Conservation (phyloP, 30 jellyfish, hydroid and myxozoan genomes). For the Chrysaora quinquecirrha region DNA sequence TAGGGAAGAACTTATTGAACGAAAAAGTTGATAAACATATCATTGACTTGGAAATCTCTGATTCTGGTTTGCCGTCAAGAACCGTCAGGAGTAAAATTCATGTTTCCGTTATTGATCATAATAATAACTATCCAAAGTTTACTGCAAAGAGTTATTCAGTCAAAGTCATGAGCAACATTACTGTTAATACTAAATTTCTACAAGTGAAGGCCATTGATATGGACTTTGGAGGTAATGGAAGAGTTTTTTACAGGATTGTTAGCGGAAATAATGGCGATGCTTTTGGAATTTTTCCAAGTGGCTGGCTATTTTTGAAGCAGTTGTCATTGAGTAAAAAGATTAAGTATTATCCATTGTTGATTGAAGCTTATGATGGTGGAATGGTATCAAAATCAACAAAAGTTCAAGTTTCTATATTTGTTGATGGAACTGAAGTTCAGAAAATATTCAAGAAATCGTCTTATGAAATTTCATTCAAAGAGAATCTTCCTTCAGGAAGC, state of each 20-base stretch:
- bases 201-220: slow-evolving; percentile 28
- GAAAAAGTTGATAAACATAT: neutral
- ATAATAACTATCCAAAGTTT: slow-evolving; percentile 50
- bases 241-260: slow-evolving; percentile 20
- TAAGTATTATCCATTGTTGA: slow-evolving; percentile 20
- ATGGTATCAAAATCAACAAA: slow-evolving; percentile 8
- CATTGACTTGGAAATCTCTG: slow-evolving; percentile 36
- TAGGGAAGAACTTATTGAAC: slow-evolving; percentile 45
- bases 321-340: slow-evolving; percentile 6
- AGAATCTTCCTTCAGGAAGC: slow-evolving; percentile 31
- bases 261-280: slow-evolving; percentile 59
- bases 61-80: slow-evolving; percentile 51
- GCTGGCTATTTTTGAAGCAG: slow-evolving; percentile 57
- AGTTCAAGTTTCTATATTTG: slow-evolving; percentile 42
- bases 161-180: slow-evolving; percentile 8
- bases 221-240: slow-evolving; percentile 56
- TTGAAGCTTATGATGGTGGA: slow-evolving; percentile 62
- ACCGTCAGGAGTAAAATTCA: neutral
- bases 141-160: slow-evolving; percentile 19
- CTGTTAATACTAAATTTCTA: slow-evolving; percentile 59
- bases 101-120: slow-evolving; percentile 38
- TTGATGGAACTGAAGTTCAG: neutral
- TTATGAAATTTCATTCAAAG: neutral
- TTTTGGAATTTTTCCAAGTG: slow-evolving; percentile 76
- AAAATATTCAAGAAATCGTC: slow-evolving; percentile 21